These are phyloP conservation scores for Pherbina coryleti DNA, from an alignment of 2,888 invertebrate species.

Conservation along the genomic window DNA sequence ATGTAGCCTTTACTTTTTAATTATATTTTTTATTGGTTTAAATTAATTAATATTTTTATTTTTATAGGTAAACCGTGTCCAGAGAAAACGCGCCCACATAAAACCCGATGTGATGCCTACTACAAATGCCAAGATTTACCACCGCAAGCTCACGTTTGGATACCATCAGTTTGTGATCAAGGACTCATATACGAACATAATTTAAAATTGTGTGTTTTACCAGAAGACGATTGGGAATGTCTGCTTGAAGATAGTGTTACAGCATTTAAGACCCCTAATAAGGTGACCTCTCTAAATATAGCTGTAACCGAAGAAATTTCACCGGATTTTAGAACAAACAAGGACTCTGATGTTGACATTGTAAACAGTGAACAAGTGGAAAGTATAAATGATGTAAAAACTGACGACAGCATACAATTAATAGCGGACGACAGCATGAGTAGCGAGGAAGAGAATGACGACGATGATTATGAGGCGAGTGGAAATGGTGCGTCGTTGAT, in stretches of 20 bases:
- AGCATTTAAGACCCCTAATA: not conserved
- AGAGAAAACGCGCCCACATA: constrained; percentile 64
- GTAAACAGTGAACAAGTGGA: constrained; percentile 53
- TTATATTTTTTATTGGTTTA: not conserved
- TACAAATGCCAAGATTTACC: constrained; percentile 64
- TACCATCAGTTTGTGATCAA: constrained; percentile 64
- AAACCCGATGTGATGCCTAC: constrained; percentile 67
- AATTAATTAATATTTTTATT: not conserved
- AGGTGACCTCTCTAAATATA: not conserved
- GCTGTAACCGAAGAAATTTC: not conserved
- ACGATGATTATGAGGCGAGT: constrained; percentile 48
- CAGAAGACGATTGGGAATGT: constrained; percentile 70
- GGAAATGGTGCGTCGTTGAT: constrained; percentile 63
- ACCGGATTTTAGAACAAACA: constrained; percentile 16
- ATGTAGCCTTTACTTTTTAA: not conserved
- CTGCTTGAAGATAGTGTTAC: constrained; percentile 51
- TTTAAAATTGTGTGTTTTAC: constrained; percentile 66
- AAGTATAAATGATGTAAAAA: not conserved
- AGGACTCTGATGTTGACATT: constrained; percentile 54
- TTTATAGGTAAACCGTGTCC: constrained; percentile 67
- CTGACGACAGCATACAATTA: constrained; percentile 50
- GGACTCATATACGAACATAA: constrained; percentile 67
- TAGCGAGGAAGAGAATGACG: constrained; percentile 54
- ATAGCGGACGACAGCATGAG: constrained; percentile 51
- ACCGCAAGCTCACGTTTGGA: constrained; percentile 64